Evolutionary conservation across 2,797 vertebrate species (phyloP).

Genomic region (Rhyacichthys aspro): DNA sequence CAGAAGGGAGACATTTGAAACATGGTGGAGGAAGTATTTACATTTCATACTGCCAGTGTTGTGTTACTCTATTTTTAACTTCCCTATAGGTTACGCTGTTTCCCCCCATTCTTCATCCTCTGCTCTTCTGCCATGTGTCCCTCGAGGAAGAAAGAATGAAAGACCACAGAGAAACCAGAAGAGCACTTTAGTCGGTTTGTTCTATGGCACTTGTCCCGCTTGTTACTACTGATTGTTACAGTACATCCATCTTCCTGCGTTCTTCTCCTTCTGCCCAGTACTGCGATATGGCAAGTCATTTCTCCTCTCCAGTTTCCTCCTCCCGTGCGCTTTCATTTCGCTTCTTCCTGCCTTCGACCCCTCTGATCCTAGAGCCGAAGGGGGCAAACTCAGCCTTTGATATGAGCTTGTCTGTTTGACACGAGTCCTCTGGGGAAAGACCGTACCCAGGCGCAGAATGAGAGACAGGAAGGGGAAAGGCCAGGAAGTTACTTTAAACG

Average conservation of each 20-base stretch:
- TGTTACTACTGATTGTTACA: slow-evolving; percentile 2
- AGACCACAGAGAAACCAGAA: slow-evolving; percentile 8
- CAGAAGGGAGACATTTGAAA: too few species aligned
- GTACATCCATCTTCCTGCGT: slow-evolving; percentile 9
- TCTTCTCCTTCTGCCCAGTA: neutral
- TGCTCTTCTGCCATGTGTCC: neutral
- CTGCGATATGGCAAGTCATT: slow-evolving; percentile 23
- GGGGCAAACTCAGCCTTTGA: slow-evolving; percentile 48
- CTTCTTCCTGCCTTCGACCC: slow-evolving; percentile 29
- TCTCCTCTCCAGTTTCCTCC: neutral
- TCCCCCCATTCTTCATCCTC: neutral
- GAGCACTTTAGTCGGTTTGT: slow-evolving; percentile 22
- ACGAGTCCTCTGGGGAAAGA: slow-evolving; percentile 24
- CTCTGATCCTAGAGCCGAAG: slow-evolving; percentile 38
- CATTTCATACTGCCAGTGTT: too few species aligned
- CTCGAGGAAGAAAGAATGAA: slow-evolving; percentile 20
- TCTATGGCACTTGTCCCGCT: slow-evolving; percentile 4
- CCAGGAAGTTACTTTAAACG: slow-evolving; percentile 32
- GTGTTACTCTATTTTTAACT: neutral
- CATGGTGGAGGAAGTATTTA: too few species aligned
- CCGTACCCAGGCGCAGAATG: slow-evolving; percentile 12
- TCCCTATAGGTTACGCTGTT: neutral
- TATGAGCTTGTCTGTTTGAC: slow-evolving; percentile 46
- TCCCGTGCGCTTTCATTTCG: slow-evolving; percentile 16
- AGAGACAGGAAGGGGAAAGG: neutral